A percentile compares a stretch with the other conserved stretches of the same genome.
phyloP scores from a whole-genome alignment of 2,888 invertebrate species.

The Didymodactylos carnosus region DNA sequence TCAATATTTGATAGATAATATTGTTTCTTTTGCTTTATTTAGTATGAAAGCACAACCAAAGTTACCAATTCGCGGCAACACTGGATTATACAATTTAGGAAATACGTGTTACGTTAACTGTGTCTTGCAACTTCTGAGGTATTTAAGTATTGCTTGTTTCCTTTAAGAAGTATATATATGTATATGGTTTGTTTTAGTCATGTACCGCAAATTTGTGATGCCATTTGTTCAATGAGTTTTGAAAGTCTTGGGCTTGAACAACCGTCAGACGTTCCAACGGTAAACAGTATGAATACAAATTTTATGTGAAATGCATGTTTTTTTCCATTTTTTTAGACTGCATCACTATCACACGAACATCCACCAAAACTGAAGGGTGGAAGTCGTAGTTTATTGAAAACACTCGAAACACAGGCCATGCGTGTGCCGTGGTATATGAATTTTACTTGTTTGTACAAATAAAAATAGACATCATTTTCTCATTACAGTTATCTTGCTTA shows the following conservation, averaged over 20 bases:
- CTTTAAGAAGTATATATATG: no score
- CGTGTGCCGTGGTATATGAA: neutral
- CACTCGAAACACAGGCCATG: neutral
- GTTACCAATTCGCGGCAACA: neutral
- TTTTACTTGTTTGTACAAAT: neutral
- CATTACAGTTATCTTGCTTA: neutral
- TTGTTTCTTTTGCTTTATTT: no score
- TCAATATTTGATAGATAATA: no score
- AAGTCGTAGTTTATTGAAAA: neutral
- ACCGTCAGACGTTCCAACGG: neutral
- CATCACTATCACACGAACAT: neutral
- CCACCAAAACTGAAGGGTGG: neutral
- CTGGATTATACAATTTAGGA: conserved; percentile 56
- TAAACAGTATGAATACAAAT: neutral
- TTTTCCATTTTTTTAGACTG: no score
- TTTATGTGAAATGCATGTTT: neutral
- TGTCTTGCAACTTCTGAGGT: conserved; percentile 51
- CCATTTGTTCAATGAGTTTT: neutral
- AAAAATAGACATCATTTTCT: no score
- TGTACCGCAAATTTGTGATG: neutral
- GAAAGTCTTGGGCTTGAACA: neutral
- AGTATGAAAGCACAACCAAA: no score
- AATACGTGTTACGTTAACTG: conserved; percentile 78
- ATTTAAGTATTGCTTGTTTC: no score
- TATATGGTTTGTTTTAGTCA: neutral